Conservation (phyloP, 2,113 vertebrate genomes). For the Sialia sialis region DNA sequence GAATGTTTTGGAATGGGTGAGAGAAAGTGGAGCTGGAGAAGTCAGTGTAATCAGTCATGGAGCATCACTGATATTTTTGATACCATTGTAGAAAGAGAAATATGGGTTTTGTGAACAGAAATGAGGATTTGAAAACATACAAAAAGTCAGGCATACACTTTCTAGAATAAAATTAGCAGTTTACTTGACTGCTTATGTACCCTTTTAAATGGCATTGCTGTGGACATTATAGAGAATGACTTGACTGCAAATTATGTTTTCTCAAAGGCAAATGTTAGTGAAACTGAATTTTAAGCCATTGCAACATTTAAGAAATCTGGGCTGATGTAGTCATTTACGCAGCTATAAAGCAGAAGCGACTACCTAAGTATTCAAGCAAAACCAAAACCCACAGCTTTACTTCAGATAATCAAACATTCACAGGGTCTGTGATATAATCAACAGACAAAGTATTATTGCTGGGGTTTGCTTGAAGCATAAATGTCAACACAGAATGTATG, state of each 20-base stretch:
- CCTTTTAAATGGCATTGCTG: neutral
- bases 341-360: neutral
- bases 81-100: neutral
- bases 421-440: neutral
- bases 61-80: neutral
- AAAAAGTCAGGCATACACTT: neutral
- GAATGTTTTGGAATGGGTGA: neutral
- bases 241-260: neutral
- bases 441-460: neutral
- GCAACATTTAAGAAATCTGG: neutral
- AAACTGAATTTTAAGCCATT: neutral
- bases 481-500: neutral
- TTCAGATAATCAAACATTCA: neutral
- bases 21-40: neutral
- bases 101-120: neutral
- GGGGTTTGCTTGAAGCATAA: neutral
- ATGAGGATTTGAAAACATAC: neutral
- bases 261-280: neutral
- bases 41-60: neutral
- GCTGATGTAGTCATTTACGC: neutral
- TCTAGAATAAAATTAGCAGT: neutral
- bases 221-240: neutral
- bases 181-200: neutral
- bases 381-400: neutral
- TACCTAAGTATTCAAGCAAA: neutral